A percentile compares a stretch with the other conserved stretches of the same genome.
phyloP scores from a whole-genome alignment of 2,113 vertebrate genomes.

The Aspidoscelis tigris region DNA sequence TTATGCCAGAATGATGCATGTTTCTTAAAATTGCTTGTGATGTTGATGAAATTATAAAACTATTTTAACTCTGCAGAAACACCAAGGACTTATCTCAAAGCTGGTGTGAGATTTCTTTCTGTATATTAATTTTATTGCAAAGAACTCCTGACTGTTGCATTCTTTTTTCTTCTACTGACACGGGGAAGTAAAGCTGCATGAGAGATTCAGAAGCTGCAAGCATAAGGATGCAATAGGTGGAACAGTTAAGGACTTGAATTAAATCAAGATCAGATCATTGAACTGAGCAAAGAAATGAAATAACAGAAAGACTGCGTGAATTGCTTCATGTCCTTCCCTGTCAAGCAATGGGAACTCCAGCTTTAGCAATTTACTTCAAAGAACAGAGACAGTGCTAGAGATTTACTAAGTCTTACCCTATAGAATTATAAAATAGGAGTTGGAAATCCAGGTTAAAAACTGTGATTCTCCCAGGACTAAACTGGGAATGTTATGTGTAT shows the following conservation, averaged over 20 bases:
- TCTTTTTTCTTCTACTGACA: neutral
- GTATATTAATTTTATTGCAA: constrained; percentile 8
- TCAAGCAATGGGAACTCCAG: neutral
- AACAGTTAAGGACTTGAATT: constrained; percentile 3
- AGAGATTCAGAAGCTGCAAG: neutral
- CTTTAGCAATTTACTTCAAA: neutral
- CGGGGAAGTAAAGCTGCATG: neutral
- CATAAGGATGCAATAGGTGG: rapidly evolving
- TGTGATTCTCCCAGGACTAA: no score
- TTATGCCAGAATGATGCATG: neutral
- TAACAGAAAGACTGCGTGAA: neutral
- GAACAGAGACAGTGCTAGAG: neutral
- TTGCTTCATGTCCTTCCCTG: neutral
- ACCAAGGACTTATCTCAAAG: constrained; percentile 1
- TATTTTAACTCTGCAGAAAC: neutral
- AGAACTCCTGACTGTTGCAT: neutral
- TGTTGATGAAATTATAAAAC: rapidly evolving
- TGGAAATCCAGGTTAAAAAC: no score
- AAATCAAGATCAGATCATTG: neutral
- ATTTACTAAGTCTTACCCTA: neutral
- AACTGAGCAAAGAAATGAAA: neutral
- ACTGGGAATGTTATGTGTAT: no score
- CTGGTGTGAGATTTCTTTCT: neutral
- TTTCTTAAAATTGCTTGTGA: neutral
- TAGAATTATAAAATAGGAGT: no score